A percentile compares a stretch with the other conserved stretches of the same genome.
phyloP scores from a whole-genome alignment of 2,797 vertebrate genomes.

The Megalops cyprinoides region DNA sequence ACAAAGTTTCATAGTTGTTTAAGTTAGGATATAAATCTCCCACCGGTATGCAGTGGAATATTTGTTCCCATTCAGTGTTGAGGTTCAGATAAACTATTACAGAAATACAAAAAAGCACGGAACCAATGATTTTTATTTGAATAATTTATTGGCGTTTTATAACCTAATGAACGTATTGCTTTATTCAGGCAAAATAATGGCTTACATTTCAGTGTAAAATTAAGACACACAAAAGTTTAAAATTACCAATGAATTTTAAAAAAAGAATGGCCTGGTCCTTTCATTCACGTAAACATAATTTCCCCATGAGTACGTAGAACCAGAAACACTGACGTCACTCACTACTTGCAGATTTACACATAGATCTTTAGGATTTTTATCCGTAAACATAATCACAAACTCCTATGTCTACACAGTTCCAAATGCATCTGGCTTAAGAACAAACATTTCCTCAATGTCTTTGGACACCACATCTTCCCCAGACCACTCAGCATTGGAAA shows the following conservation, averaged over 20 bases:
- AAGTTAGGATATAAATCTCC: too few species aligned
- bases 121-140: constrained; percentile 9
- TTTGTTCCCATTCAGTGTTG: too few species aligned
- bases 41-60: too few species aligned
- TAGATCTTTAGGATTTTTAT: background rate
- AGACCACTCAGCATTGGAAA: background rate
- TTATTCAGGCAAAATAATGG: constrained; percentile 52
- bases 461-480: constrained; percentile 5
- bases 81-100: too few species aligned
- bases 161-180: constrained; percentile 50
- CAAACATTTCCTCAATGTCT: constrained; percentile 19
- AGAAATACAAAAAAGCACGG: background rate
- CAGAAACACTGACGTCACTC: constrained; percentile 16
- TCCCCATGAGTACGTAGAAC: constrained; percentile 23
- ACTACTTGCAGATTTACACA: constrained; percentile 17
- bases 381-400: constrained; percentile 49
- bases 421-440: constrained; percentile 25
- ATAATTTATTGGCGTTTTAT: constrained; percentile 37
- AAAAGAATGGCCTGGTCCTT: constrained; percentile 31
- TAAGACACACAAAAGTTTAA: constrained; percentile 37
- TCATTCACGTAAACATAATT: constrained; percentile 30
- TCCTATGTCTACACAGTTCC: constrained; percentile 24
- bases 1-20: too few species aligned
- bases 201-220: constrained; percentile 40
- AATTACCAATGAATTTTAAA: constrained; percentile 33